phyloP scores from a whole-genome alignment of 2,888 invertebrate species.

The Bembecia ichneumoniformis region DNA sequence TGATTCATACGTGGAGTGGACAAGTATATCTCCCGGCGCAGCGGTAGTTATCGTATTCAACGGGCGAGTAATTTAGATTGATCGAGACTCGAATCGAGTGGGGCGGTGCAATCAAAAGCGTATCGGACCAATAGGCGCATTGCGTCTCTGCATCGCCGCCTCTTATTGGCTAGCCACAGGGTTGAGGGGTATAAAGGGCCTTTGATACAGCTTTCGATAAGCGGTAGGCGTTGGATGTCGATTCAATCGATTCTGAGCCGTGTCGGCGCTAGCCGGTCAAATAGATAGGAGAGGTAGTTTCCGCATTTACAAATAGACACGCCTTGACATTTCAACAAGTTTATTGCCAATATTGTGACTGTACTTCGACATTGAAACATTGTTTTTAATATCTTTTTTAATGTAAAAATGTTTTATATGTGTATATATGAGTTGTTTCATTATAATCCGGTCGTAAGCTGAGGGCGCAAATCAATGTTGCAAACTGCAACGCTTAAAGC shows the following conservation, averaged over 20 bases:
- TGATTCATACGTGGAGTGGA: too few relatives aligned
- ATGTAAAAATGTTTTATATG: background rate
- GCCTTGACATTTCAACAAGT: conserved; percentile 10
- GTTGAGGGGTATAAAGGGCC: conserved; percentile 57
- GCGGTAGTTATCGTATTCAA: too few relatives aligned
- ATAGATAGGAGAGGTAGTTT: conserved; percentile 17
- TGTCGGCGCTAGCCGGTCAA: conserved; percentile 21
- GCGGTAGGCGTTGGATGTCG: conserved; percentile 59
- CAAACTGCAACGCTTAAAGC: conserved; percentile 44
- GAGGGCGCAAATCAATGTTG: conserved; percentile 42
- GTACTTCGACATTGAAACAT: background rate
- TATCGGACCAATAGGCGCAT: conserved; percentile 59
- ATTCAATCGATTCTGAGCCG: conserved; percentile 61
- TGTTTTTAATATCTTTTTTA: background rate
- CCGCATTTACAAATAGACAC: conserved; percentile 6
- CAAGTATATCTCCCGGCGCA: too few relatives aligned
- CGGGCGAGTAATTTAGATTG: conserved; percentile 61
- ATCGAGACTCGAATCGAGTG: conserved; percentile 61
- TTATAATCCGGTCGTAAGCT: conserved; percentile 45
- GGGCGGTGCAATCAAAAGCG: conserved; percentile 70
- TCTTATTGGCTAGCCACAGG: conserved; percentile 53
- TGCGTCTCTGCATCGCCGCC: conserved; percentile 28
- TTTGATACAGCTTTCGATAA: conserved; percentile 65
- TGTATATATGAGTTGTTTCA: background rate
- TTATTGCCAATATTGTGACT: conserved; percentile 1